phyloP scores from a whole-genome alignment of 2,888 invertebrate genomes.

The Spilosoma lubricipeda region DNA sequence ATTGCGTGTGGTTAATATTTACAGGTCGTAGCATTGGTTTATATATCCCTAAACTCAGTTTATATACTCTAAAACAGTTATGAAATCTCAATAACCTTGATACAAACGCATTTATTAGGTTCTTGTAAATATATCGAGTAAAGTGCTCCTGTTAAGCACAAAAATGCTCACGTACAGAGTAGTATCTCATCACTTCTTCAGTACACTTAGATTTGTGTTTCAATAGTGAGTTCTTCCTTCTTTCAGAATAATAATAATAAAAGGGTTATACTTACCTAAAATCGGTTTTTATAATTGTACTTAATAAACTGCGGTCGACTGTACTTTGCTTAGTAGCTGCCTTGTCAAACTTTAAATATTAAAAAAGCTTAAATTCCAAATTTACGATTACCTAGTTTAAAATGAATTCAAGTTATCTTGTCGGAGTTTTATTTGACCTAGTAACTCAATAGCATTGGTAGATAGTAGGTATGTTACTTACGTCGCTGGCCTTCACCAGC shows the following conservation, averaged over 20 bases:
- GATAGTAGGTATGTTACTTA: background rate
- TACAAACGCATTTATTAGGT: too few species aligned
- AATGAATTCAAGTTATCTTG: background rate
- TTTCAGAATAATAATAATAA: background rate
- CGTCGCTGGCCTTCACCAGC: background rate
- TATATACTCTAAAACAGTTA: too few species aligned
- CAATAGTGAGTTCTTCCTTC: background rate
- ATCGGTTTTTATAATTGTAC: background rate
- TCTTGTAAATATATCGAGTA: background rate
- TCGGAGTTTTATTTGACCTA: background rate
- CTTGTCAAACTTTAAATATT: background rate
- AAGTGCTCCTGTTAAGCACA: background rate
- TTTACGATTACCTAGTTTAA: background rate
- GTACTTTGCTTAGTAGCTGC: background rate
- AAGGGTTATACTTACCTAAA: too few species aligned
- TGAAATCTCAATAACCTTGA: too few species aligned
- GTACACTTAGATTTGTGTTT: background rate
- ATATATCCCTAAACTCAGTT: background rate
- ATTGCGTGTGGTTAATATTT: background rate
- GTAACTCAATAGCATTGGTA: too few species aligned
- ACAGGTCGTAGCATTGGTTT: background rate
- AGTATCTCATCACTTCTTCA: background rate
- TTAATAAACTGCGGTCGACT: background rate
- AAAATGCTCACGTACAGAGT: background rate
- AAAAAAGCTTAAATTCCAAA: background rate